Evolutionary conservation across 2,797 vertebrate genomes (phyloP).

Genomic region (Esox masquinongy): DNA sequence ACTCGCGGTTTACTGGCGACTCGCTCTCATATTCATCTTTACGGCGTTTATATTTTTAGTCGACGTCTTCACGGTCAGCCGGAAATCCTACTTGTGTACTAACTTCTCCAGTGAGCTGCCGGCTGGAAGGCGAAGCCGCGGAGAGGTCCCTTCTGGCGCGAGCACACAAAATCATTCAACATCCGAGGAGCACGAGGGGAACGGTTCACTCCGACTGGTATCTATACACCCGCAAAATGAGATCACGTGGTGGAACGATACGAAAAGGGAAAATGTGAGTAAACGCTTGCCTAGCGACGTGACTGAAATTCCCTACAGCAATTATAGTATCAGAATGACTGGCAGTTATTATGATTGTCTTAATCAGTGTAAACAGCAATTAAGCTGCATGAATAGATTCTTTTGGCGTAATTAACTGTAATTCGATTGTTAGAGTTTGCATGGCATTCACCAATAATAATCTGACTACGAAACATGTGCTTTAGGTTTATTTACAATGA

Average conservation of each 20-base stretch:
- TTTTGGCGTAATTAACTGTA: not conserved
- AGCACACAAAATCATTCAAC: not conserved
- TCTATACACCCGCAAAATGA: constrained; percentile 2
- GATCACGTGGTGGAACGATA: constrained; percentile 5
- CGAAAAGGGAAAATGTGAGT: constrained; percentile 27
- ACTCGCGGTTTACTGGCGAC: constrained; percentile 66
- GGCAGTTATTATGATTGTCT: not conserved
- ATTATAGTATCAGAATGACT: not conserved
- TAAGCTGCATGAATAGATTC: not conserved
- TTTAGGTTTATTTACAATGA: not conserved
- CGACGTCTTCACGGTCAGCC: constrained; percentile 61
- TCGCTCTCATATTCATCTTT: constrained; percentile 66
- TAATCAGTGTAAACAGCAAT: no score
- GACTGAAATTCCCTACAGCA: not conserved
- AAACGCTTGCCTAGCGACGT: not conserved
- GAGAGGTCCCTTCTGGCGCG: not conserved
- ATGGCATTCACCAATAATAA: no score
- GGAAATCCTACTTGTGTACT: constrained; percentile 35
- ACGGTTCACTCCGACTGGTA: not conserved
- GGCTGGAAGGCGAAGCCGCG: constrained; percentile 8
- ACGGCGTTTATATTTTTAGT: constrained; percentile 70
- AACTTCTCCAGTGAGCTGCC: not conserved
- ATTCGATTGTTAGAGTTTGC: no score
- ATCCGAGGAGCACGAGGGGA: not conserved
- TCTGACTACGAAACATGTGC: not conserved